These are phyloP conservation scores for Danio choprae DNA, from an alignment of 2,797 vertebrate species.

Conservation along the genomic window DNA sequence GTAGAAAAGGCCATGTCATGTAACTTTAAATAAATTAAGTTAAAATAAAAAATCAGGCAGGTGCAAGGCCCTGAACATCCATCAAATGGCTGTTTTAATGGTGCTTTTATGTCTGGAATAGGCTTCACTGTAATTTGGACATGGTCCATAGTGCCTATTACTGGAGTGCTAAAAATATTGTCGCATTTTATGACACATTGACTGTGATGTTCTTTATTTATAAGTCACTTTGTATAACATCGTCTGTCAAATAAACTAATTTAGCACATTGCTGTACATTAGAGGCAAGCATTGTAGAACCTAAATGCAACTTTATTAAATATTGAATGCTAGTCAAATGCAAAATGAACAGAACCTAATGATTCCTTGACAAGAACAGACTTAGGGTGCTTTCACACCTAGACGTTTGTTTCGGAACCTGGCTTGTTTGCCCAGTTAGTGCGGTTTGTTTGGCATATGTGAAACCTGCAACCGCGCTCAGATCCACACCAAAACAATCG, in stretches of 20 bases:
- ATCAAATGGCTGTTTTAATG: background rate
- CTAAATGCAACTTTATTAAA: too few relatives aligned
- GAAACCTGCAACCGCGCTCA: too few relatives aligned
- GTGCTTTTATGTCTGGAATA: background rate
- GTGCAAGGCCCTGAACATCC: background rate
- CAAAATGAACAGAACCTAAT: too few relatives aligned
- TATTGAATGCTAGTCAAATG: too few relatives aligned
- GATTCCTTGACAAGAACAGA: too few relatives aligned
- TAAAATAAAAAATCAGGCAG: background rate
- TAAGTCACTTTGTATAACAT: background rate
- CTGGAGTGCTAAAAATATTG: background rate
- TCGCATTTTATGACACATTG: background rate
- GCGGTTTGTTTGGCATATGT: too few relatives aligned
- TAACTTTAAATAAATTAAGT: background rate
- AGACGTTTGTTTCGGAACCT: too few relatives aligned
- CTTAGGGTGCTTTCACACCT: too few relatives aligned
- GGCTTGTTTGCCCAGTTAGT: too few relatives aligned
- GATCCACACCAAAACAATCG: too few relatives aligned
- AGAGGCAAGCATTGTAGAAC: too few relatives aligned
- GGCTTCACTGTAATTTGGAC: background rate
- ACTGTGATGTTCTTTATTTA: background rate
- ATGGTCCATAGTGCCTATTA: background rate
- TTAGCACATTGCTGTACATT: too few relatives aligned
- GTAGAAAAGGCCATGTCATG: background rate
- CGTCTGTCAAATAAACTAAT: background rate